These are phyloP conservation scores for Zaprionus capensis DNA, from an alignment of 1,140 invertebrate species.

Conservation along the genomic window DNA sequence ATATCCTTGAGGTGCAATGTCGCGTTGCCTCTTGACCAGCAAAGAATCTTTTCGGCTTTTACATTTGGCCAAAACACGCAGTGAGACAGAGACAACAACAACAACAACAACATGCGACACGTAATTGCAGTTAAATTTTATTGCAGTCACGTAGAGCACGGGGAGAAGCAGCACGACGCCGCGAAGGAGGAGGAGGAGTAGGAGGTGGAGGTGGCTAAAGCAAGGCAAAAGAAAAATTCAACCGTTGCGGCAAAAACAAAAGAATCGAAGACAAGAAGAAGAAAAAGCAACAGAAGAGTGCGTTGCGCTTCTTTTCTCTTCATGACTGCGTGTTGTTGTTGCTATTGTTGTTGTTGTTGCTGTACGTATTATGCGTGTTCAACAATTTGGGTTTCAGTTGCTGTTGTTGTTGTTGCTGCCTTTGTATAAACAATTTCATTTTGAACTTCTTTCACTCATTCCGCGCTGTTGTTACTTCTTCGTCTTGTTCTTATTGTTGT, in stretches of 20 bases:
- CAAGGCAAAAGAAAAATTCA: constrained; percentile 39
- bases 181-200: constrained; percentile 13
- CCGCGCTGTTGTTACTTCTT: constrained; percentile 4
- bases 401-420: constrained; percentile 31
- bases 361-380: constrained; percentile 32
- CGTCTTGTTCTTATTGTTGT: constrained; percentile 20
- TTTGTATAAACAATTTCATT: constrained; percentile 63
- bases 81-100: constrained; percentile 9
- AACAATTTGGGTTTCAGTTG: constrained; percentile 33
- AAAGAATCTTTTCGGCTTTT: constrained; percentile 17
- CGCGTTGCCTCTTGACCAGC: constrained; percentile 32
- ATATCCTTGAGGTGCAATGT: constrained; percentile 45
- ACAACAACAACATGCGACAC: constrained; percentile 53
- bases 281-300: constrained; percentile 45
- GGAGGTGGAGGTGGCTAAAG: constrained; percentile 8
- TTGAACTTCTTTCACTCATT: constrained; percentile 53
- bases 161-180: constrained; percentile 8
- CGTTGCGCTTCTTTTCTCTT: constrained; percentile 22
- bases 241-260: constrained; percentile 61
- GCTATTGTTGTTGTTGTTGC: not conserved
- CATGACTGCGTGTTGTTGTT: constrained; percentile 9
- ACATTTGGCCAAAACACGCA: constrained; percentile 24
- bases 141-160: constrained; percentile 71
- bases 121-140: constrained; percentile 80
- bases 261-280: constrained; percentile 36